These are phyloP conservation scores for Brachyalestes nurse DNA, from an alignment of 2,797 vertebrate species.

Conservation along the genomic window DNA sequence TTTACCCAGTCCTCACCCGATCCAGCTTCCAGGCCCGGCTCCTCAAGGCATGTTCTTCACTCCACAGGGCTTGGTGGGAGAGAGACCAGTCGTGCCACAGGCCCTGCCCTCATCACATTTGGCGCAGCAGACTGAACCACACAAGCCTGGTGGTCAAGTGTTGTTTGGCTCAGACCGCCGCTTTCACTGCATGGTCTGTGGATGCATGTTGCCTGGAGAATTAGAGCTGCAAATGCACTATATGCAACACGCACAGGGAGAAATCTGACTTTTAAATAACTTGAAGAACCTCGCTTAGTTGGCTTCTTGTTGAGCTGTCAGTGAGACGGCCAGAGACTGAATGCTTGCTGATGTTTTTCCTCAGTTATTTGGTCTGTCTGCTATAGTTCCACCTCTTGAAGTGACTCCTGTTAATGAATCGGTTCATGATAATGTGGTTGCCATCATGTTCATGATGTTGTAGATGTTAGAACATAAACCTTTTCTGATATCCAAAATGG, in stretches of 20 bases:
- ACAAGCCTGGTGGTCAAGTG: constrained; percentile 74
- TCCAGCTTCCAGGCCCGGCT: constrained; percentile 73
- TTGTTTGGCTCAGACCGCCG: constrained; percentile 76
- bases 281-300: constrained; percentile 14
- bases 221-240: constrained; percentile 84
- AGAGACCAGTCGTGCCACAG: constrained; percentile 72
- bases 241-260: constrained; percentile 82
- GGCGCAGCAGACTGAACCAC: constrained; percentile 70
- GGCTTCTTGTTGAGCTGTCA: constrained; percentile 39
- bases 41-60: constrained; percentile 78
- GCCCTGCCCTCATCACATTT: constrained; percentile 75
- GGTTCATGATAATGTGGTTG: neutral
- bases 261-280: constrained; percentile 67
- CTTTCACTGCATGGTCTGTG: constrained; percentile 83
- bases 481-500: neutral
- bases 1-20: constrained; percentile 73
- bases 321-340: neutral
- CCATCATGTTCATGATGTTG: neutral
- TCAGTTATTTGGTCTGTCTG: neutral
- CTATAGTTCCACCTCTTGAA: constrained; percentile 14
- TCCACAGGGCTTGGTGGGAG: constrained; percentile 73
- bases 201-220: constrained; percentile 78
- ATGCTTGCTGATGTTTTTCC: constrained; percentile 31
- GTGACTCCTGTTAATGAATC: constrained; percentile 14
- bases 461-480: neutral